phyloP scores from a whole-genome alignment of 1,140 invertebrate species.

The Psilanteris sp. region DNA sequence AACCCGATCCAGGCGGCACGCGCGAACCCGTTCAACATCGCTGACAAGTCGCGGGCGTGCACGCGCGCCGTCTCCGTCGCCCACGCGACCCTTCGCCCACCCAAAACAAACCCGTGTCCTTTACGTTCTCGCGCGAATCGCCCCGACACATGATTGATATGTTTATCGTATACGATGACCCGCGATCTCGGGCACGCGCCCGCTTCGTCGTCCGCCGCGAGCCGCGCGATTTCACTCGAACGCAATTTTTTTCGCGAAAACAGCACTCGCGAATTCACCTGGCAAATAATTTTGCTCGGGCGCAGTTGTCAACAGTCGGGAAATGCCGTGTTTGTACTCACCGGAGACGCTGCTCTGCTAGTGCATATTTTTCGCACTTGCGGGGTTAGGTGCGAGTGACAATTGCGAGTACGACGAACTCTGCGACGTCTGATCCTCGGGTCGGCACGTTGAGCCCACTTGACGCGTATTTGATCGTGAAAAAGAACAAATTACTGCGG shows the following conservation, averaged over 20 bases:
- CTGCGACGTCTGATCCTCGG: constrained; percentile 26
- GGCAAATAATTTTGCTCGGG: not conserved
- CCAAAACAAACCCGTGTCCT: no score
- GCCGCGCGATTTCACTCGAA: no score
- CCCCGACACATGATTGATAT: no score
- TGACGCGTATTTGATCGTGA: constrained; percentile 48
- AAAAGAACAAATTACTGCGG: constrained; percentile 61
- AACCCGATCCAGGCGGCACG: constrained; percentile 47
- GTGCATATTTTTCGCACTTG: constrained; percentile 61
- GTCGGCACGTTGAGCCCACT: constrained; percentile 22
- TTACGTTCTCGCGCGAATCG: no score
- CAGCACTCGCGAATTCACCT: no score
- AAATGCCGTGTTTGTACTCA: constrained; percentile 56
- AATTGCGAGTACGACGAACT: constrained; percentile 59
- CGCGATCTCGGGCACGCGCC: no score
- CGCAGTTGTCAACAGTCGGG: constrained; percentile 20
- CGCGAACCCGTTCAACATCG: constrained; percentile 11
- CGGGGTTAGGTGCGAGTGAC: constrained; percentile 64
- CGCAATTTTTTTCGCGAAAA: no score
- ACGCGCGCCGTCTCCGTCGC: no score
- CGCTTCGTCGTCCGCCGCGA: no score
- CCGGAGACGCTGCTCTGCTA: constrained; percentile 70
- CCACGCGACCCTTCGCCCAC: no score
- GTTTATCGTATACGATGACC: no score
- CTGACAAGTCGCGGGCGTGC: no score